Evolutionary conservation across 2,797 vertebrate genomes (phyloP).

Genomic region (Mormyrus hasselquistii): DNA sequence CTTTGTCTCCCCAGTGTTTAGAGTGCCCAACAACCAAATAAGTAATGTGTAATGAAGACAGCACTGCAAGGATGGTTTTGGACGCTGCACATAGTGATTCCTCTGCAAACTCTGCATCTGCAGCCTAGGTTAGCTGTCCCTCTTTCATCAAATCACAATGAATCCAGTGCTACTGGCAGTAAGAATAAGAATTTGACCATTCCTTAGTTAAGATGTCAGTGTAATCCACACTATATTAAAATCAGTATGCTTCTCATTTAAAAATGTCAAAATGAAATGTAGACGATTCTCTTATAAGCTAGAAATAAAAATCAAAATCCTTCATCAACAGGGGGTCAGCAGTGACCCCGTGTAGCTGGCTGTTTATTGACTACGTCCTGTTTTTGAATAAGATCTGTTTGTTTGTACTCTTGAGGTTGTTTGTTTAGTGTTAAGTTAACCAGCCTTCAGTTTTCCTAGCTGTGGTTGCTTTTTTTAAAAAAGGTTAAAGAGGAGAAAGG

Average conservation of each 20-base stretch:
- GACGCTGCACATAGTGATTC: neutral
- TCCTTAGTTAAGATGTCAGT: neutral
- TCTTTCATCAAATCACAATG: neutral
- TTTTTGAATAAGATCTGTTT: neutral
- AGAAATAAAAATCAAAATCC: neutral
- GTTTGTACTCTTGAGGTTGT: neutral
- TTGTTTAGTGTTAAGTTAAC: neutral
- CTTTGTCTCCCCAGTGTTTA: neutral
- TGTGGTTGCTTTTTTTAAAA: neutral
- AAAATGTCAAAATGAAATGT: neutral
- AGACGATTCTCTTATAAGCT: neutral
- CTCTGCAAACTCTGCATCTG: neutral
- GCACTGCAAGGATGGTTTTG: neutral
- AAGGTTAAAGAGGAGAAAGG: neutral
- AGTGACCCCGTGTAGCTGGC: neutral
- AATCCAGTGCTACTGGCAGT: neutral
- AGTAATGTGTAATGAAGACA: neutral
- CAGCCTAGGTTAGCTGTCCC: neutral
- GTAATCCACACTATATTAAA: neutral
- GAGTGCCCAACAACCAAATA: neutral
- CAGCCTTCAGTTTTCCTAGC: neutral
- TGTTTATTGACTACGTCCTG: neutral
- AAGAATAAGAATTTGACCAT: neutral
- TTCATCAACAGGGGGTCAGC: neutral
- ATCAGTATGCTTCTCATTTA: neutral